phyloP scores from a whole-genome alignment of 2,797 vertebrate genomes.

The Squalus acanthias region DNA sequence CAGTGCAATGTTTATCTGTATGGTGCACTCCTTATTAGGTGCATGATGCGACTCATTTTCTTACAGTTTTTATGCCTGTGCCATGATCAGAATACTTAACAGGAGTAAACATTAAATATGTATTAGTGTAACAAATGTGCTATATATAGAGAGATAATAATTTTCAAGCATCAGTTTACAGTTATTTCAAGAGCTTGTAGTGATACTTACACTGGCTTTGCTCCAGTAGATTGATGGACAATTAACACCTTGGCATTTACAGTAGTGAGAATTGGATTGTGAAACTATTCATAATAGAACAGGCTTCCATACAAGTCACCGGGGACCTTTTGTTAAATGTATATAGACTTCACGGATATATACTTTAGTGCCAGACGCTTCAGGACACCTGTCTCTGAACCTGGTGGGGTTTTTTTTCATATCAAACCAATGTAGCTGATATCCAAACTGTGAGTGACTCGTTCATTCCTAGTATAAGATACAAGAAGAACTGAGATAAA shows the following conservation, averaged over 20 bases:
- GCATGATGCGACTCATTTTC: background rate
- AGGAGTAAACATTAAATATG: background rate
- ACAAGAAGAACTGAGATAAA: background rate
- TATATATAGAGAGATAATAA: background rate
- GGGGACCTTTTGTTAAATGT: background rate
- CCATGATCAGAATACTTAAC: background rate
- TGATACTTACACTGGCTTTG: background rate
- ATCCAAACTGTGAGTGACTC: background rate
- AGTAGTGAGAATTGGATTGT: background rate
- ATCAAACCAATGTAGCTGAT: background rate
- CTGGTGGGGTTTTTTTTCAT: background rate
- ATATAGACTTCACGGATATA: background rate
- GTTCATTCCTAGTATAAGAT: background rate
- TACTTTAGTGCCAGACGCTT: background rate
- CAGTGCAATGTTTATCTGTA: background rate
- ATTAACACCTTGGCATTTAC: background rate
- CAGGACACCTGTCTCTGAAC: background rate
- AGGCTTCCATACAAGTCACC: background rate
- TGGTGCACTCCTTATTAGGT: no score
- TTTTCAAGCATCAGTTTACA: background rate
- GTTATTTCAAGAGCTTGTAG: background rate
- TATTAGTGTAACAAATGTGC: background rate
- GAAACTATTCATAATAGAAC: background rate
- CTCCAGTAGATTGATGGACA: background rate
- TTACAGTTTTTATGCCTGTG: background rate